These are phyloP conservation scores for Allygus modestus DNA, from an alignment of 2,888 invertebrate species.

Conservation along the genomic window DNA sequence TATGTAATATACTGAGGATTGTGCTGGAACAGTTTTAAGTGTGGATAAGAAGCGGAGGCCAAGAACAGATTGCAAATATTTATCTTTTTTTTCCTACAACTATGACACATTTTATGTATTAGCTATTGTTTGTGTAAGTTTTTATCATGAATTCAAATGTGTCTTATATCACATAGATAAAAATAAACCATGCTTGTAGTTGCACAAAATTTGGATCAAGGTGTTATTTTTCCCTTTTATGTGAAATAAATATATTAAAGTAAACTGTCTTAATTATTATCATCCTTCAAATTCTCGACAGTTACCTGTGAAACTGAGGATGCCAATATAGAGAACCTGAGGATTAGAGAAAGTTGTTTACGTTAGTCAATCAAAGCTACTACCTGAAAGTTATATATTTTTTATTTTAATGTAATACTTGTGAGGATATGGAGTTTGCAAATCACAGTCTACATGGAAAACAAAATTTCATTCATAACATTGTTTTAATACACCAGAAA, in stretches of 20 bases:
- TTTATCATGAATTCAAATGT: slow-evolving; percentile 45
- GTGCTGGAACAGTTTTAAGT: background rate
- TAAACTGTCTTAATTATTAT: background rate
- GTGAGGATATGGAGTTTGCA: too few species aligned
- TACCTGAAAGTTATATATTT: too few species aligned
- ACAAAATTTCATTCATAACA: too few species aligned
- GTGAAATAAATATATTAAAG: slow-evolving; percentile 44
- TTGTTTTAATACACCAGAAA: too few species aligned
- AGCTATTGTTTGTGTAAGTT: slow-evolving; percentile 40
- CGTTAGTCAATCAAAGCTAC: too few species aligned
- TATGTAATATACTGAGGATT: slow-evolving; percentile 27
- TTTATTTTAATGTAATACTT: too few species aligned
- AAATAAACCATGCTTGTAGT: slow-evolving; percentile 47
- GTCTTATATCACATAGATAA: slow-evolving; percentile 49
- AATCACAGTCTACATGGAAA: too few species aligned
- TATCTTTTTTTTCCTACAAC: slow-evolving; percentile 14
- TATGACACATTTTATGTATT: background rate
- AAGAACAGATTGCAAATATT: slow-evolving; percentile 14
- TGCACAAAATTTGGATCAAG: slow-evolving; percentile 32
- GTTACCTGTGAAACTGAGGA: too few species aligned
- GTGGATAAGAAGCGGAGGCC: background rate
- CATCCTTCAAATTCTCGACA: too few species aligned
- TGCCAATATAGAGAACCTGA: too few species aligned
- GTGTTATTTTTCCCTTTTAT: slow-evolving; percentile 45
- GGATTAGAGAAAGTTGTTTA: too few species aligned